Evolutionary conservation across 2,888 invertebrate species (phyloP), one percentile per base, ranked within the genome.

Genomic region (Isotomurus palustris): DNA sequence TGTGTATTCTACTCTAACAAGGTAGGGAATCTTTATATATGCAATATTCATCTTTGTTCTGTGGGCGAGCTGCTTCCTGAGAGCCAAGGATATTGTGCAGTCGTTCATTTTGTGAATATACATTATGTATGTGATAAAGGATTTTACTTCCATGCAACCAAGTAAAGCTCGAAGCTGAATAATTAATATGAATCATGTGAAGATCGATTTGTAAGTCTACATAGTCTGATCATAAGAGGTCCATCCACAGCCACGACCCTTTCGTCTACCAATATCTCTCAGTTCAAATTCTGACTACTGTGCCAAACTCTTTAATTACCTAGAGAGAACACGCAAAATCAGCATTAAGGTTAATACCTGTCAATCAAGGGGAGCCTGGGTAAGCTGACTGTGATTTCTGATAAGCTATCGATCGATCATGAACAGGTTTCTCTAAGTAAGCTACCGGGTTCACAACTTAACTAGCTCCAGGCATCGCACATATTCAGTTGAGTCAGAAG

Each of bases 261-360:
- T 32, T 32, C 8, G 43, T 43, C 43, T 43, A 50, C 45, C 53
- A 62, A 66, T 66, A 62, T 66, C 62, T 62, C 58, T 62, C 44
- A 53, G 56, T 58, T 54, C 49, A 48, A 49, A 55, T 22, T 27
- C 19, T 17, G 6, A n/a, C 5, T 5, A 38, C 50, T 64, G 64
- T 64, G 66, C 64, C 64, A 66, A 68, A 68, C 66, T 57, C 64
- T 70, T 70, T 70, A 70, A 70, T 70, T 70, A 68, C 65, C 62
- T 52, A 53, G 32, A 51, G 54, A 53, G 44, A 64, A 51, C 70
- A 70, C 70, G 70, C 70, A 62, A 70, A 66, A 63, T 65, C 64
- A 67, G 62, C 70, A 70, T 70, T 70, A 70, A 64, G 68, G 68
- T 66, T 67, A 66, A 68, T 56, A 68, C 64, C 63, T 70, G 70